phyloP scores from a whole-genome alignment of 2,888 invertebrate genomes.

The Nymphalis c-album region DNA sequence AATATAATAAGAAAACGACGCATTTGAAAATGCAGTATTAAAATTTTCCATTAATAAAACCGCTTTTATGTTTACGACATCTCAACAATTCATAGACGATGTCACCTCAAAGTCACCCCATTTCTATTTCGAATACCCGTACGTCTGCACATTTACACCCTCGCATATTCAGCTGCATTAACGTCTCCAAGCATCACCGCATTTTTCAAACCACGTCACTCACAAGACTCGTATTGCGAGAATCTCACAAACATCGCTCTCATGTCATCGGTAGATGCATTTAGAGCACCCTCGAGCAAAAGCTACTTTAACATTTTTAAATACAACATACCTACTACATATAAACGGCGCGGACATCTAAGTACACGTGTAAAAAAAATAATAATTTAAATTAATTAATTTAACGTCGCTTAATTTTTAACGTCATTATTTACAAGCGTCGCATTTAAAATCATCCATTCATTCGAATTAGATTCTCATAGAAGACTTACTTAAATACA shows the following conservation, averaged over 20 bases:
- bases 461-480: too few relatives aligned
- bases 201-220: slow-evolving; percentile 58
- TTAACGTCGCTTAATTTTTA: too few relatives aligned
- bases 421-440: too few relatives aligned
- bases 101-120: slow-evolving; percentile 53
- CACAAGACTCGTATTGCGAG: slow-evolving; percentile 27
- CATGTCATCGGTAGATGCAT: slow-evolving; percentile 45
- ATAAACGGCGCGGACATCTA: too few relatives aligned
- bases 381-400: too few relatives aligned
- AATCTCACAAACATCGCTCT: slow-evolving; percentile 27
- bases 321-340: too few relatives aligned
- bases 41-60: slow-evolving; percentile 27
- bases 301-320: too few relatives aligned
- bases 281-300: slow-evolving; percentile 30
- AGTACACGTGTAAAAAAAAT: too few relatives aligned
- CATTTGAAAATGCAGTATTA: background rate
- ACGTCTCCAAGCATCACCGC: slow-evolving; percentile 57
- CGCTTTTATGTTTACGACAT: slow-evolving; percentile 14
- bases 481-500: too few relatives aligned
- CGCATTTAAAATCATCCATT: too few relatives aligned
- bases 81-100: slow-evolving; percentile 51
- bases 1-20: too few relatives aligned
- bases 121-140: slow-evolving; percentile 58
- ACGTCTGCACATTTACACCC: slow-evolving; percentile 62
- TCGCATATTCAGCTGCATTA: slow-evolving; percentile 73